A percentile compares a stretch with the other conserved stretches of the same genome.
phyloP scores from a whole-genome alignment of 2,888 invertebrate genomes.

The Hoplodrina ambigua region DNA sequence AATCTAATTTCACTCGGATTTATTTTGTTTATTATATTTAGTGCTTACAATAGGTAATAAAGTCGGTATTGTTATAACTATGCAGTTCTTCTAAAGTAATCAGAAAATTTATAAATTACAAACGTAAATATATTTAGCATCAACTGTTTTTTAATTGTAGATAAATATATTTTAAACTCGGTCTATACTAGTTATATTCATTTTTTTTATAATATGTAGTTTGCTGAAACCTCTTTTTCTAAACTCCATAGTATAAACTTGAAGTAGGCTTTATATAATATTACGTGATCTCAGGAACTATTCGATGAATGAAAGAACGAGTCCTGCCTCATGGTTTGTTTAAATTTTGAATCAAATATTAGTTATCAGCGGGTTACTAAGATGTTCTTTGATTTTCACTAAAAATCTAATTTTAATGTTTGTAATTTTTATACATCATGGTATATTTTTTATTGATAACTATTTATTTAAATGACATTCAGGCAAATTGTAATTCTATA shows the following conservation, averaged over 20 bases:
- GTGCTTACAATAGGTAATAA: constrained; percentile 41
- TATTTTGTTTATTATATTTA: constrained; percentile 11
- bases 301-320: constrained; percentile 16
- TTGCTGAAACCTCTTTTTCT: constrained; percentile 10
- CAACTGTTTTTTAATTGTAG: constrained; percentile 31
- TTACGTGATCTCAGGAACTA: constrained; percentile 25
- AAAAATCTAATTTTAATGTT: constrained; percentile 26
- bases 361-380: neutral
- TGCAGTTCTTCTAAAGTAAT: constrained; percentile 29
- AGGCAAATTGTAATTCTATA: constrained; percentile 71
- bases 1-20: constrained; percentile 34
- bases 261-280: constrained; percentile 9
- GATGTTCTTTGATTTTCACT: constrained; percentile 26
- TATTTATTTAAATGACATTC: constrained; percentile 48
- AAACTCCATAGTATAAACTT: constrained; percentile 11
- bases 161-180: constrained; percentile 35
- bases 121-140: constrained; percentile 18
- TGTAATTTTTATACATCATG: constrained; percentile 26
- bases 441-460: constrained; percentile 32
- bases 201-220: constrained; percentile 5
- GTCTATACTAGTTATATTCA: constrained; percentile 25
- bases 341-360: constrained; percentile 4
- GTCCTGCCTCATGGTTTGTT: constrained; percentile 5
- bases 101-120: constrained; percentile 31
- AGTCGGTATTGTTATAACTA: constrained; percentile 27